Base-by-base conservation (phyloP, 2,888 invertebrate species). In the Apamea anceps region DNA sequence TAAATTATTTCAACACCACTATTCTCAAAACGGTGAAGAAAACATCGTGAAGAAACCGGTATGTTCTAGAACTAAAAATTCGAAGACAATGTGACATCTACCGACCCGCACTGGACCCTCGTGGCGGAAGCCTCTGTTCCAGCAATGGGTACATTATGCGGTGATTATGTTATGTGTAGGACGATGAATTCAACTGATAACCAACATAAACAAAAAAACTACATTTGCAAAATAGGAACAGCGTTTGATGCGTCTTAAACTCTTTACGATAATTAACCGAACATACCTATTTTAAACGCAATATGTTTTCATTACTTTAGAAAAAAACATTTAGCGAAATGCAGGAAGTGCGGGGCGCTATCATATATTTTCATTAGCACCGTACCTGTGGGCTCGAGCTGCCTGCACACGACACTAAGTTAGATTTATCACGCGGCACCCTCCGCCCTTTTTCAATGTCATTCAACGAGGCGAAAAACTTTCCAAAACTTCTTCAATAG, bases 331-430 rank as follows among this genome's bases (percentile, higher is more conserved):
- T 77, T 76, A 83, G 82, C 82, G 73, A 68, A 89, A 87, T 84
- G 82, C 85, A 87, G 90, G 87, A 89, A 90, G 75, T 82, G 85
- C 81, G 82, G 62, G 57, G 77, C 79, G 77, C 79, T 73, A 84
- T 89, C 82, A 94, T 96, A 94, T 93, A 95, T 96, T 93, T 95
- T 95, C 94, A 96, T 96, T 96, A 94, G 88, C 80, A 77, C 75
- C 71, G 90, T 92, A 94, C 94, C 93, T 95, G 93, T 87, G 92
- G 93, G 93, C 91, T 89, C 87, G 88, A 91, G 89, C 86, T 91
- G 91, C 91, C 88, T 87, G 91, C 89, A 90, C 93, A 91, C 91
- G 94, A 95, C 95, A 90, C 89, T 96, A 95, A 96, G 93, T 94
- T 94, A 94, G 95, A 96, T 96, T 96, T 95, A 96, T 96, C 93